These are phyloP conservation scores for Pogonus chalceus DNA, from an alignment of 1,140 invertebrate species.

Conservation along the genomic window DNA sequence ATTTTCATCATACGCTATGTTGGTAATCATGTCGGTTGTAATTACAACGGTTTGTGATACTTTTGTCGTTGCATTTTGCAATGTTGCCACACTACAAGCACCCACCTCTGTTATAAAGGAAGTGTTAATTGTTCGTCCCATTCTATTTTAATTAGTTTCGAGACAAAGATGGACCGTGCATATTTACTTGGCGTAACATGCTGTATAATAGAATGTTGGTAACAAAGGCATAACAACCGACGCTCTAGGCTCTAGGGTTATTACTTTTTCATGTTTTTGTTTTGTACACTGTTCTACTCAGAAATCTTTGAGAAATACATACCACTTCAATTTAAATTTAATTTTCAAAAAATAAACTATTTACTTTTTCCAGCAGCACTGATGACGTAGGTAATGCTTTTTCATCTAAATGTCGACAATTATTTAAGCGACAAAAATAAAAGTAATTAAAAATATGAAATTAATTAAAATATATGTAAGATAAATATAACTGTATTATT, in stretches of 20 bases:
- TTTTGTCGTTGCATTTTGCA: background rate
- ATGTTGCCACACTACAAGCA: too few species aligned
- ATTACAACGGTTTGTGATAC: background rate
- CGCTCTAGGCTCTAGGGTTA: background rate
- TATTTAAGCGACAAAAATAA: too few species aligned
- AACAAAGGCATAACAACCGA: background rate
- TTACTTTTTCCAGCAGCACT: too few species aligned
- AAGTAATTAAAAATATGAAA: too few species aligned
- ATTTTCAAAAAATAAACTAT: too few species aligned
- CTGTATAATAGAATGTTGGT: background rate
- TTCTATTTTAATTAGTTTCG: background rate
- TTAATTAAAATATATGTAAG: background rate
- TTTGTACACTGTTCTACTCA: too few species aligned
- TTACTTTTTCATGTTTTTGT: background rate
- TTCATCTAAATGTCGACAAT: too few species aligned
- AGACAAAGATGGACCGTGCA: background rate
- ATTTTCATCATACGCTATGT: too few species aligned
- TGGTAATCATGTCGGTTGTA: too few species aligned
- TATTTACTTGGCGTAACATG: background rate
- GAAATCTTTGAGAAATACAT: too few species aligned
- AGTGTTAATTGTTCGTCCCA: conserved; percentile 3
- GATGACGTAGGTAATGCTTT: too few species aligned
- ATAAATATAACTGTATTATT: background rate
- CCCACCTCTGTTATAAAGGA: background rate
- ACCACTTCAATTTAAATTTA: too few species aligned